phyloP scores from a whole-genome alignment of 37 sponge, comb jelly and placozoan species.

The Amphimedon queenslandica region DNA sequence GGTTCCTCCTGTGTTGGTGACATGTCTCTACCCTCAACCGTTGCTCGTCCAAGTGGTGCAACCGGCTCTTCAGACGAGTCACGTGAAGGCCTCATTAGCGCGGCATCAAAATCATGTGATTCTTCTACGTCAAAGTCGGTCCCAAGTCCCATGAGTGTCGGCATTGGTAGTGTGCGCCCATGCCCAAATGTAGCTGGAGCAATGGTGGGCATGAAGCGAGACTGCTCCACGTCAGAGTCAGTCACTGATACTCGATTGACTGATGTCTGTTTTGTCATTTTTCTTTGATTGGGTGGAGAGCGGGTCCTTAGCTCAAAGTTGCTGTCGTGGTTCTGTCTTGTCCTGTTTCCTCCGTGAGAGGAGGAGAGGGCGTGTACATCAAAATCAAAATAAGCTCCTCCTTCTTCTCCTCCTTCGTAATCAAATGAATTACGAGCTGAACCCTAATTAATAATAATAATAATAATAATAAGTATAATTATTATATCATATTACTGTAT shows the following conservation, averaged over 20 bases:
- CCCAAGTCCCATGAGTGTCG: conserved; percentile 57
- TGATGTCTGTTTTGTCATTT: not conserved
- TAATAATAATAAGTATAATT: no score
- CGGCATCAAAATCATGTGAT: not conserved
- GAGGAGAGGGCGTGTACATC: conserved; percentile 63
- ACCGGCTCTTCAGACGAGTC: not conserved
- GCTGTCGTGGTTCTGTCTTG: no score
- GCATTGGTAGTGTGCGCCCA: conserved; percentile 71
- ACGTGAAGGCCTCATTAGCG: no score
- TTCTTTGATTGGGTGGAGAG: no score
- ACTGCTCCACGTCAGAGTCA: conserved; percentile 30
- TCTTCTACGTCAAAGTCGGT: conserved; percentile 7
- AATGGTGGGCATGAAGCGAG: conserved; percentile 32
- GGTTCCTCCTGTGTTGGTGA: no score
- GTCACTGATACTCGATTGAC: not conserved
- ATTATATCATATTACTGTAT: not conserved
- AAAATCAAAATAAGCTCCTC: conserved; percentile 63
- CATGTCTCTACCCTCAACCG: not conserved
- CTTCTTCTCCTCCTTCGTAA: conserved; percentile 51
- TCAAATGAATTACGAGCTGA: not conserved
- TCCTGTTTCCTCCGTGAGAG: no score
- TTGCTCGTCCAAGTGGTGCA: not conserved
- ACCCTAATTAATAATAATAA: not conserved
- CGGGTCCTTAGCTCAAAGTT: no score
- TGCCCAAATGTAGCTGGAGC: conserved; percentile 62